phyloP scores from a whole-genome alignment of 2,797 vertebrate genomes.

The Meriones psammophilus region DNA sequence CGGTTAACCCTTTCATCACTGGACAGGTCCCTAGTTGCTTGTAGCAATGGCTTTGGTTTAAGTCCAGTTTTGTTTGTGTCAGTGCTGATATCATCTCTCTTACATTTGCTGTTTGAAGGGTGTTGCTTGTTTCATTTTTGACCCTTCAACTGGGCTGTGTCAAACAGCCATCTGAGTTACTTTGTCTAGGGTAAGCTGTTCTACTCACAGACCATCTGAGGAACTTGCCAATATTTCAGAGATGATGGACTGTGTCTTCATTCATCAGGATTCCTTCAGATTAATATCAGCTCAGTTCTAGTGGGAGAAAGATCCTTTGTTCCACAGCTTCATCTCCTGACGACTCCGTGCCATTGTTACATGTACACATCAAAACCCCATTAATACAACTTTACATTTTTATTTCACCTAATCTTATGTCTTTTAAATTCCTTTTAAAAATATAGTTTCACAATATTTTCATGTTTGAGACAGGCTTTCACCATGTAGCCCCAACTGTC shows the following conservation, averaged over 20 bases:
- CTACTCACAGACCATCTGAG: not conserved
- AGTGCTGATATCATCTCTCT: rapidly evolving
- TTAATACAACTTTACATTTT: not conserved
- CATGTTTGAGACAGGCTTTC: not conserved
- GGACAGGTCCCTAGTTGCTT: not conserved
- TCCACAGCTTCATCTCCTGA: not conserved
- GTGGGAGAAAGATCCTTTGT: not conserved
- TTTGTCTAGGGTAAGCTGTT: not conserved
- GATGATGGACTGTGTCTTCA: not conserved
- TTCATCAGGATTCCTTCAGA: not conserved
- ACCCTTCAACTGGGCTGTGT: not conserved
- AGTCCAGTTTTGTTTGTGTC: not conserved
- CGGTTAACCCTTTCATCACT: not conserved
- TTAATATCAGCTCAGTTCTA: not conserved
- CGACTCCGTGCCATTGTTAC: not conserved
- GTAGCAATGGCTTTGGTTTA: not conserved
- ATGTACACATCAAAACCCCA: not conserved
- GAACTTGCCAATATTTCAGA: not conserved
- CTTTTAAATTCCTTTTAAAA: not conserved
- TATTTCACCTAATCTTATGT: not conserved
- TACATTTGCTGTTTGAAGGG: not conserved
- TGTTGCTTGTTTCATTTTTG: not conserved
- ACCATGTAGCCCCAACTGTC: too few species aligned
- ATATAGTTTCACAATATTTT: not conserved
- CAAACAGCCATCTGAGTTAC: not conserved